phyloP scores from a whole-genome alignment of 2,113 vertebrate genomes.

The Neodon shergylaensis region DNA sequence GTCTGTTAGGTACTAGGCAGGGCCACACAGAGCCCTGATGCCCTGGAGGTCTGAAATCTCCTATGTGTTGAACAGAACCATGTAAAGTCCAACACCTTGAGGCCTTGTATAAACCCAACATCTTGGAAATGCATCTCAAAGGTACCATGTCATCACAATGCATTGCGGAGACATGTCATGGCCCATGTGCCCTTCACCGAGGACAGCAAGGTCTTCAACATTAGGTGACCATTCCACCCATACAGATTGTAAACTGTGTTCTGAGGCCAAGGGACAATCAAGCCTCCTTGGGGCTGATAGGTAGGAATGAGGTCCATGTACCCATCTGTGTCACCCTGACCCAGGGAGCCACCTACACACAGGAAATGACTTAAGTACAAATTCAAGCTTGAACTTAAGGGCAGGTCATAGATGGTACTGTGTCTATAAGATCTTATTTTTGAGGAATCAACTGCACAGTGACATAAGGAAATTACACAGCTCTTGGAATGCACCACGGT shows the following conservation, averaged over 20 bases:
- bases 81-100: neutral
- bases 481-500: neutral
- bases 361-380: neutral
- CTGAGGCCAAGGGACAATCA: neutral
- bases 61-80: neutral
- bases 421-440: neutral
- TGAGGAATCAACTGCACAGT: neutral
- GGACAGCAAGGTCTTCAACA: too few species aligned
- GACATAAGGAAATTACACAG: neutral
- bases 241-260: neutral
- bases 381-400: neutral
- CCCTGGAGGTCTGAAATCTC: neutral
- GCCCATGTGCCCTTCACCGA: neutral
- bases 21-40: neutral
- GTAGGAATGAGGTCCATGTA: neutral
- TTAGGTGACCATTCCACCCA: neutral
- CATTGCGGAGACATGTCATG: neutral
- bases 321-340: fast-evolving
- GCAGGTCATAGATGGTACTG: neutral
- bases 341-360: neutral
- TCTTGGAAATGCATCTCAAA: neutral
- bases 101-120: neutral
- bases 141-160: neutral
- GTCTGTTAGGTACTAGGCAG: too few species aligned
- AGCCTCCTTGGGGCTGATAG: too few species aligned